Evolutionary conservation across 2,113 vertebrate genomes (phyloP), one percentile per base, ranked within the genome.

Genomic region (Indri indri): DNA sequence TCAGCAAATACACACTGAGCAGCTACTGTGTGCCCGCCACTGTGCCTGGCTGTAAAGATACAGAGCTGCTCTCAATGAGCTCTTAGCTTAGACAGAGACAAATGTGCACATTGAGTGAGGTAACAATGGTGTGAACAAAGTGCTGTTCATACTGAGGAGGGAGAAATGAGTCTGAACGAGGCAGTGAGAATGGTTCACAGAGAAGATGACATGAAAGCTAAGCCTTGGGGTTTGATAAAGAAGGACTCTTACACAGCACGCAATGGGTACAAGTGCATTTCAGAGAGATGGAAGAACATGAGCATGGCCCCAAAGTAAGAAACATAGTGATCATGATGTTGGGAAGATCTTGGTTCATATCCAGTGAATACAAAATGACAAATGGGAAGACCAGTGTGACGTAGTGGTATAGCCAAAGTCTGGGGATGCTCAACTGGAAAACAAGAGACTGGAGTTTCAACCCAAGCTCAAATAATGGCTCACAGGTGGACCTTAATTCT

Each of bases 281-380:
- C 59, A 50, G 42, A 45, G 4, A 45, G 45, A 45, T 9, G 25
- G 47, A 65, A 68, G 57, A 54, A 71, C 34, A 30, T 0, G 42
- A 57, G 47, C 57, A 50, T 65, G 59, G 25, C 54, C 65, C 8
- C 3, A 4, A 50, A 73, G 81, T 23, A 52, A 14, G 30, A 66
- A 84, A 59, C 34, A n/a, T 2, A 5, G 12, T 40, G 14, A 34
- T 52, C n/a, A 8, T 8, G 2, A 2, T 0, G 4, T 37, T 52
- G 59, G 74, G 50, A 88, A 82, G 90, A 50, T 25, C 70, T 70
- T 77, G 47, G 45, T 42, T 40, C 40, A 16, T 4, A 61, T 18
- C 84, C 68, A n/a, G 1, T 2, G 40, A 54, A 59, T 30, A 7
- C 16, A 57, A 76, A 84, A 30, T 7, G 12, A 66, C 70, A 61